Conservation (phyloP, 2,113 vertebrate genomes). For the Malurus cyaneus region DNA sequence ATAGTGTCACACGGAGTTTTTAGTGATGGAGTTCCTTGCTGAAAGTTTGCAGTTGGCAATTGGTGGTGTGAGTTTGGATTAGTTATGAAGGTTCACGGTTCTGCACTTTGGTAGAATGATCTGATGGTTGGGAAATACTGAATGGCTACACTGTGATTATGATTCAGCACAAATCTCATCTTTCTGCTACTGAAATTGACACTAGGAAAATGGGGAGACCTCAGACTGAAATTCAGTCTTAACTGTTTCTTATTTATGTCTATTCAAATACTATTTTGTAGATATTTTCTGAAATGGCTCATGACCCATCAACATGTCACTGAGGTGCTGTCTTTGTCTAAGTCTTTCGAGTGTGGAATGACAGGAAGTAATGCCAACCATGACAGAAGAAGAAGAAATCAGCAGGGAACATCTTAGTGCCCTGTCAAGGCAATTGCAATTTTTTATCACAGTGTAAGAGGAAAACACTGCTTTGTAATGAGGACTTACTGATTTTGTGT, state of each 20-base stretch:
- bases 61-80: neutral
- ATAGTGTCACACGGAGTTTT: neutral
- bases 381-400: neutral
- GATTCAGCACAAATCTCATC: neutral
- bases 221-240: neutral
- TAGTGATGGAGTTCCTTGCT: neutral
- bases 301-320: neutral
- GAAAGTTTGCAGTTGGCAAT: neutral
- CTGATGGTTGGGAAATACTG: neutral
- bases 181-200: neutral
- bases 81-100: neutral
- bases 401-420: neutral
- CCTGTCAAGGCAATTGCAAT: neutral
- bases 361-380: neutral
- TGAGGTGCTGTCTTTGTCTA: neutral
- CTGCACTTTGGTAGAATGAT: neutral
- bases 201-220: neutral
- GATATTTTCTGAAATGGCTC: neutral
- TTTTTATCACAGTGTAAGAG: neutral
- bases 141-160: neutral
- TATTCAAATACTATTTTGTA: neutral
- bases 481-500: neutral
- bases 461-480: neutral
- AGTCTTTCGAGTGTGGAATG: neutral
- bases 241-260: neutral